A percentile compares a stretch with the other conserved stretches of the same genome.
phyloP scores from a whole-genome alignment of 1,140 invertebrate species.

The Euwallacea similis region DNA sequence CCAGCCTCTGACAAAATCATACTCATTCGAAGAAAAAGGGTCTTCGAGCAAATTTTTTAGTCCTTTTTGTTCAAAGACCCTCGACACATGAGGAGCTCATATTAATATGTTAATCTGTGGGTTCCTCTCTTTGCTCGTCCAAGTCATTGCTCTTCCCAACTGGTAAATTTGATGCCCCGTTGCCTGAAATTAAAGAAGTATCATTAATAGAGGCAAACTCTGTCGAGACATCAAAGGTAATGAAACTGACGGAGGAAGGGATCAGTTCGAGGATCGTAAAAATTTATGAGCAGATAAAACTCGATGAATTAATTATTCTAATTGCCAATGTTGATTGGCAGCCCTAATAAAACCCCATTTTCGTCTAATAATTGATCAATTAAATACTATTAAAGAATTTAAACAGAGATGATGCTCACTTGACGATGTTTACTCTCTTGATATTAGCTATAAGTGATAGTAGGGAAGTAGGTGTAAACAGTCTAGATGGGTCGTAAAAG shows the following conservation, averaged over 20 bases:
- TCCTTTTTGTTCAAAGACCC: too few relatives aligned
- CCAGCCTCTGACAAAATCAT: constrained; percentile 18
- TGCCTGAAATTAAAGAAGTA: constrained; percentile 8
- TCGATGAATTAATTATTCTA: neutral
- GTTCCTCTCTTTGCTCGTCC: constrained; percentile 14
- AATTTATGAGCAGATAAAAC: neutral
- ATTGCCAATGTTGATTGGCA: neutral
- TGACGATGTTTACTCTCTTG: neutral
- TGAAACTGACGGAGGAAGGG: neutral
- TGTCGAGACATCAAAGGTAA: neutral
- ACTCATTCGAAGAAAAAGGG: neutral
- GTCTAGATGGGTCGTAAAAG: neutral
- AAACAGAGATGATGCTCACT: neutral
- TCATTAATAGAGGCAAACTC: neutral
- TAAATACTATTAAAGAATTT: neutral
- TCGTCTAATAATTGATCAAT: neutral
- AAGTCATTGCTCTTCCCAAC: constrained; percentile 17
- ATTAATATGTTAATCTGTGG: constrained; percentile 1
- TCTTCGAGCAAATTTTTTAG: too few relatives aligned
- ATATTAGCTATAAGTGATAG: neutral
- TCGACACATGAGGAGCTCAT: too few relatives aligned
- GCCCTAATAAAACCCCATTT: neutral
- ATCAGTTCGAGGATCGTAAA: neutral
- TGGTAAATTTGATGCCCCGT: constrained; percentile 2
- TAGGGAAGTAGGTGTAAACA: neutral